A percentile compares a stretch with the other conserved stretches of the same genome.
phyloP scores from a whole-genome alignment of 2,113 vertebrate species.

The Pogonocichla stellata region DNA sequence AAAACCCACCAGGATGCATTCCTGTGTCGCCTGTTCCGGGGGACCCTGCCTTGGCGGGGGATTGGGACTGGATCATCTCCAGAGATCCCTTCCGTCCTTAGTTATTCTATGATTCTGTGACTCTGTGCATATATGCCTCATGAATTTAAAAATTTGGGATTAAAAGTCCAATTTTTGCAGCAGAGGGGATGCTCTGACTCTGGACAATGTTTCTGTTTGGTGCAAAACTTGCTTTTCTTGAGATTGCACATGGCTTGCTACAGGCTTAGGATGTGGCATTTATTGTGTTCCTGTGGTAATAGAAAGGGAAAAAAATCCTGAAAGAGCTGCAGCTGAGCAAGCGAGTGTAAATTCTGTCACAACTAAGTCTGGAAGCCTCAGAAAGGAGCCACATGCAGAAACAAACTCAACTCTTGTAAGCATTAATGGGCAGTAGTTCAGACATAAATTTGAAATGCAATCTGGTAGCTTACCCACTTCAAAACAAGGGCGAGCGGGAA shows the following conservation, averaged over 20 bases:
- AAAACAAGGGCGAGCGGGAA: accelerated
- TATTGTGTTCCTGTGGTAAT: not conserved
- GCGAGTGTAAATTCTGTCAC: not conserved
- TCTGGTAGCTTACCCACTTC: not conserved
- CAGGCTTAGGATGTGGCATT: accelerated
- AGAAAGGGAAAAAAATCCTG: not conserved
- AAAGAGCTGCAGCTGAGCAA: not conserved
- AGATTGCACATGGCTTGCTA: not conserved
- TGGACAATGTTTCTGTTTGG: accelerated
- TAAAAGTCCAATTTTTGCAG: not conserved
- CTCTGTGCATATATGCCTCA: not conserved
- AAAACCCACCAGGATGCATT: not conserved
- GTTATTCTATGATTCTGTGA: not conserved
- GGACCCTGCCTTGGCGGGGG: no score
- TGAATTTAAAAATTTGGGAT: not conserved
- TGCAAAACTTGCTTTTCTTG: not conserved
- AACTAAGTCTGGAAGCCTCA: not conserved
- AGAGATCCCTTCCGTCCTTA: not conserved
- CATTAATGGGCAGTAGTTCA: not conserved
- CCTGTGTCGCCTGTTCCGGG: not conserved
- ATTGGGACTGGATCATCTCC: not conserved
- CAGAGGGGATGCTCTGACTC: no score
- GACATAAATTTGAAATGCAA: not conserved
- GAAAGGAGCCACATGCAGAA: not conserved
- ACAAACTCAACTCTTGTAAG: not conserved